Evolutionary conservation across 2,888 invertebrate species (phyloP), one percentile per base, ranked within the genome.

Genomic region (Acrobasis repandana): DNA sequence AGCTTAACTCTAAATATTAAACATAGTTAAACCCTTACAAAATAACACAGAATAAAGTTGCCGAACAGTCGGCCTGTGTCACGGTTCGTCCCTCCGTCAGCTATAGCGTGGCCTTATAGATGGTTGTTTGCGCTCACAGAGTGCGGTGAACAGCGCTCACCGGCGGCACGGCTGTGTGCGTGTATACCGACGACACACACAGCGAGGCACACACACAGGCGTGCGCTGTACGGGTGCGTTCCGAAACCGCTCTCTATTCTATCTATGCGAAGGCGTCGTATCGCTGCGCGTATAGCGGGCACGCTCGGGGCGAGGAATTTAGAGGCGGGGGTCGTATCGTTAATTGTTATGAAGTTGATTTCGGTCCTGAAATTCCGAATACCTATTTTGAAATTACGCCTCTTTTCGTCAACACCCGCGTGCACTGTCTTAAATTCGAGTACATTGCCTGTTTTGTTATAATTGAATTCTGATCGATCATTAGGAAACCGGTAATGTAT

Each of bases 101-200:
- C 91, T 91, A 92, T 91, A 92, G 91, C 92, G 92, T 92, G 92
- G 92, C 92, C 92, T 92, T 92, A 92, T 92, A 92, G 92, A 91
- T 92, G 92, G 92, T 92, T 92, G 92, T 92, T 92, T 92, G 92
- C 92, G 92, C 92, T 92, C 91, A 92, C 92, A 92, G 92, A 92
- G 92, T 92, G 92, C 92, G 91, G 92, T 92, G 92, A 92, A 92
- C 92, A 92, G 92, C 91, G 92, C 91, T 91, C 91, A 90, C 91
- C 91, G 91, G 88, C 85, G 76, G 67, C 77, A 74, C 64, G 79
- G 47, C 70, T 74, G 91, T 92, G 91, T 90, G 91, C 71, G 89
- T 73, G 86, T 70, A 71, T 78, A 74, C 69, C 80, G 76, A 65
- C 66, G 69, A 76, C 85, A 77, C 85, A 82, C 84, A 67, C 28